Evolutionary conservation across 2,888 invertebrate genomes (phyloP).

Genomic region (Conops quadrifasciatus): DNA sequence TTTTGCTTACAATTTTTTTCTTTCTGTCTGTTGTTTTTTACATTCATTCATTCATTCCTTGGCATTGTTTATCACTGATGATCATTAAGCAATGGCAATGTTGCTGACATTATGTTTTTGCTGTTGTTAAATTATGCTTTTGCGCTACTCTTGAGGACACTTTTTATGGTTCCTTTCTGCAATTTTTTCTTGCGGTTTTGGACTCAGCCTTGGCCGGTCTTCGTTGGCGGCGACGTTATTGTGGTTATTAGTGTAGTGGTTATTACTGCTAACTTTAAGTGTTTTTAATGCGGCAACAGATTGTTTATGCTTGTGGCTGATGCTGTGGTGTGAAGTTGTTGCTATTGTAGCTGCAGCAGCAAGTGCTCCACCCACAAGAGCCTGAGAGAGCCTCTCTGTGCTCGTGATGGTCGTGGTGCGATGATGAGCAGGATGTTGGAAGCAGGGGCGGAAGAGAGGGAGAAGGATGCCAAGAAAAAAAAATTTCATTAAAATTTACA

Average conservation of each 20-base stretch:
- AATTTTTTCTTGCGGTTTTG: too few species aligned
- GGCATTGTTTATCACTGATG: neutral
- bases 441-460: too few species aligned
- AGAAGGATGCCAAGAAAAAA: too few species aligned
- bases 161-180: neutral
- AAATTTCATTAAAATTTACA: neutral
- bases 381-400: too few species aligned
- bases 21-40: neutral
- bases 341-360: neutral
- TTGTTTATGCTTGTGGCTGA: neutral
- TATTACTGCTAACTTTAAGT: constrained; percentile 3
- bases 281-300: neutral
- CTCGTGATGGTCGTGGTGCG: too few species aligned
- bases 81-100: constrained; percentile 7
- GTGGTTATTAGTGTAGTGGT: neutral
- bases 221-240: neutral
- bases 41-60: neutral
- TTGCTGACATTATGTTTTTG: neutral
- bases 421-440: too few species aligned
- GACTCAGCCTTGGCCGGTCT: neutral
- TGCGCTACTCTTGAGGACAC: neutral
- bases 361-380: neutral
- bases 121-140: neutral
- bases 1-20: neutral
- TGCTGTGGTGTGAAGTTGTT: neutral